Conservation (phyloP, 2,888 invertebrate genomes). For the Drosophila mercatorum region DNA sequence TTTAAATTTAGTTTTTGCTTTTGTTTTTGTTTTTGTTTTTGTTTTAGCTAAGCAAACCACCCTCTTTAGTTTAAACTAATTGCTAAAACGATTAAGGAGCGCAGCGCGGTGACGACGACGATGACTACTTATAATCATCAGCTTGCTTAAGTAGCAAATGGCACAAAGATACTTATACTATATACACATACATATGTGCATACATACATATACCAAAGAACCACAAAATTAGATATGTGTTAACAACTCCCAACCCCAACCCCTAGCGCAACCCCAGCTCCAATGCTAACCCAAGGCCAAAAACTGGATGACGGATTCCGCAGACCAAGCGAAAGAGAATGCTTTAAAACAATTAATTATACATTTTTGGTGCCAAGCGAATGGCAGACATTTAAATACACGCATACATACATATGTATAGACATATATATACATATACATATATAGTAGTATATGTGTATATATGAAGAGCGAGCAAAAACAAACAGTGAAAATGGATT, state of each 20-base stretch:
- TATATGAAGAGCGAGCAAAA: slow-evolving; percentile 53
- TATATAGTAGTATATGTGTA: slow-evolving; percentile 4
- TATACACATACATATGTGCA: no score
- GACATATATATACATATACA: slow-evolving; percentile 14
- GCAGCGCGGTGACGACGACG: slow-evolving; percentile 36
- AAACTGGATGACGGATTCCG: slow-evolving; percentile 50
- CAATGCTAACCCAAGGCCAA: slow-evolving; percentile 16
- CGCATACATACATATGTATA: slow-evolving; percentile 4
- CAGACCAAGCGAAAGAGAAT: slow-evolving; percentile 30
- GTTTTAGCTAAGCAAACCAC: not conserved
- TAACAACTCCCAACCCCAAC: slow-evolving; percentile 4
- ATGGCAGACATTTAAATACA: slow-evolving; percentile 69
- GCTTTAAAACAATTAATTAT: slow-evolving; percentile 79
- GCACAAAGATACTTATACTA: not conserved
- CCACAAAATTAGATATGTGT: slow-evolving; percentile 64
- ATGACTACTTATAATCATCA: slow-evolving; percentile 43
- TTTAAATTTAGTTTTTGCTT: not conserved
- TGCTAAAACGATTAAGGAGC: slow-evolving; percentile 57
- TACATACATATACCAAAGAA: slow-evolving; percentile 32
- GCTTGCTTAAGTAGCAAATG: slow-evolving; percentile 20
- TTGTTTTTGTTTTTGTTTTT: not conserved
- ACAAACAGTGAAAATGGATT: slow-evolving; percentile 75
- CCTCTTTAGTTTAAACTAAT: slow-evolving; percentile 45
- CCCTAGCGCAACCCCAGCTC: not conserved
- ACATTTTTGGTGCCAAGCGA: slow-evolving; percentile 49